A percentile compares a stretch with the other conserved stretches of the same genome.
Evolutionary conservation across 2,113 vertebrate genomes (phyloP).

Genomic region (Tringa solitaria): DNA sequence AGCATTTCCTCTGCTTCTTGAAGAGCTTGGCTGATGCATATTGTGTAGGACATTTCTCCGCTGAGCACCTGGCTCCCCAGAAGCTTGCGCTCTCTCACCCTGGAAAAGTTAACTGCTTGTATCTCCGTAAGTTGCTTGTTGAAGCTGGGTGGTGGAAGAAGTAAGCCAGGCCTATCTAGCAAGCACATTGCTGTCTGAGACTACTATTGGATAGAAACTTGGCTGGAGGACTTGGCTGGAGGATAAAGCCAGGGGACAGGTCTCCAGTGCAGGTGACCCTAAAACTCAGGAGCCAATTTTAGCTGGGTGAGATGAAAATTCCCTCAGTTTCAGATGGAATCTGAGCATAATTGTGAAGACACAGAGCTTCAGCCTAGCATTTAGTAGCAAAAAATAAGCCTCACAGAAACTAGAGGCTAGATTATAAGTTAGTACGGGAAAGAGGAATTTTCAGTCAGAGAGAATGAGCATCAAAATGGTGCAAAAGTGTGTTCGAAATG

Average conservation of each 20-base stretch:
- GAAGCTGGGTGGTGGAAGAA: neutral
- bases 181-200: neutral
- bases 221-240: neutral
- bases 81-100: neutral
- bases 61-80: neutral
- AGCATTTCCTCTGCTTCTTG: neutral
- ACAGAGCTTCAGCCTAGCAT: neutral
- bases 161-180: accelerated
- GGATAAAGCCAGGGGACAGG: neutral
- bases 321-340: neutral
- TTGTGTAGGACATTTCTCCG: accelerated
- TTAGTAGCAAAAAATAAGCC: neutral
- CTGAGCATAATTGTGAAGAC: neutral
- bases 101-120: neutral
- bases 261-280: neutral
- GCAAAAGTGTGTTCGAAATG: neutral
- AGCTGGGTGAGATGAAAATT: neutral
- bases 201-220: neutral
- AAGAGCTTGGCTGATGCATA: neutral
- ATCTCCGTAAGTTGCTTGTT: neutral
- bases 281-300: neutral
- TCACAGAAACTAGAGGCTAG: neutral
- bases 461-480: neutral
- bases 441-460: accelerated
- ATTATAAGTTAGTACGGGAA: neutral